phyloP scores from a whole-genome alignment of 2,113 vertebrate genomes.

The Acanthisitta chloris region DNA sequence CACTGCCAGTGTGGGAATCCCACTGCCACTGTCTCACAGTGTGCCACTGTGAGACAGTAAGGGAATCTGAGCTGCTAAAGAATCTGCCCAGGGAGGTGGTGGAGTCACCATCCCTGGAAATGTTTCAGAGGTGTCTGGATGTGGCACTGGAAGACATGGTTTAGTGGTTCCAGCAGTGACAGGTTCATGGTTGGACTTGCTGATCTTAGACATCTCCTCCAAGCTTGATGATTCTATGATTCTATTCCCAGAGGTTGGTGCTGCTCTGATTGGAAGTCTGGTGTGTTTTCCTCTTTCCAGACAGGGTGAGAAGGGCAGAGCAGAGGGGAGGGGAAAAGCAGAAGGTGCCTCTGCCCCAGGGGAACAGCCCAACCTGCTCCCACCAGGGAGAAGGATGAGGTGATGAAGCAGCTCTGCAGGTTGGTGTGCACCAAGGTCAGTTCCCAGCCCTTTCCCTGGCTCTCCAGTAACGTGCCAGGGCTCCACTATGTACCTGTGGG shows the following conservation, averaged over 20 bases:
- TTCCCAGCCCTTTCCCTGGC: not conserved
- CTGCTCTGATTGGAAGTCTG: not conserved
- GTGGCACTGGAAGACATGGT: too few relatives aligned
- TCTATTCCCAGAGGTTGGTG: not conserved
- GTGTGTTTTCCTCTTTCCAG: not conserved
- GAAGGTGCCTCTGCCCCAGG: not conserved
- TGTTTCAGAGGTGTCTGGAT: too few relatives aligned
- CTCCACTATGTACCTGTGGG: not conserved
- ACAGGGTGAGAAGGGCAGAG: not conserved
- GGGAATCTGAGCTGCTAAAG: not conserved
- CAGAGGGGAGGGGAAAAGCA: not conserved
- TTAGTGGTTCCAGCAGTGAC: too few relatives aligned
- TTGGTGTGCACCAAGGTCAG: too few relatives aligned
- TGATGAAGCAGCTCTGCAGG: not conserved
- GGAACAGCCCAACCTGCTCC: not conserved
- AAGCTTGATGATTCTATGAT: too few relatives aligned
- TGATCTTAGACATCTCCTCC: too few relatives aligned
- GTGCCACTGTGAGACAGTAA: not conserved
- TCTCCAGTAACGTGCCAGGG: rapidly evolving
- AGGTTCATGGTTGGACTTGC: too few relatives aligned
- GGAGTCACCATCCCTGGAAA: too few relatives aligned
- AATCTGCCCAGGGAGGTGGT: too few relatives aligned
- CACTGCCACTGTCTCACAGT: too few relatives aligned
- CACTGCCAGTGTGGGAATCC: too few relatives aligned
- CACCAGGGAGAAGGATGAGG: not conserved